Conservation (phyloP, 1,140 invertebrate species). For the Branchinecta lindahli region DNA sequence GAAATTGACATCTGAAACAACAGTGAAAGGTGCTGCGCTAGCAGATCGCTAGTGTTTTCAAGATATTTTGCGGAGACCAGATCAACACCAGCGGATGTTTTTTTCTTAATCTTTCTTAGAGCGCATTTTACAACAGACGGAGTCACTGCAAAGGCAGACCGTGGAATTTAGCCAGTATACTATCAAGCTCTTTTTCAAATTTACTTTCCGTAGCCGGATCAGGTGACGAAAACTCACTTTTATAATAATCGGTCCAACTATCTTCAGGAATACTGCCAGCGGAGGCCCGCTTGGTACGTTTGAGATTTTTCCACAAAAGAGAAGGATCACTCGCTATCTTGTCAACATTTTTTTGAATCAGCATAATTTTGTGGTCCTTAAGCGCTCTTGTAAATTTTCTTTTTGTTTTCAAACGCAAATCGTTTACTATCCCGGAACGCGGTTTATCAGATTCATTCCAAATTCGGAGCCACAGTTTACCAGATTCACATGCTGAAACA, state of each 20-base stretch:
- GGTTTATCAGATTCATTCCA: too few species aligned
- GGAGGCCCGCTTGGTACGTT: constrained; percentile 2
- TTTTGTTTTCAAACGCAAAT: too few species aligned
- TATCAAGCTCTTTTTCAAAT: constrained; percentile 9
- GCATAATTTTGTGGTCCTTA: constrained; percentile 8
- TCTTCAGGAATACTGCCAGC: not conserved
- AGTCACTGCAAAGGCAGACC: not conserved
- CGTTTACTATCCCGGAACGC: too few species aligned
- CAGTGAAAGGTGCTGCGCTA: constrained; percentile 4
- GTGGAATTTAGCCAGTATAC: constrained; percentile 1
- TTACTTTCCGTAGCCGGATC: not conserved
- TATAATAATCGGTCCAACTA: constrained; percentile 6
- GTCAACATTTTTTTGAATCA: not conserved
- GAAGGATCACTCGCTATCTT: constrained; percentile 5
- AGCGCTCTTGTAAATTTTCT: constrained; percentile 1
- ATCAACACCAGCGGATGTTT: too few species aligned
- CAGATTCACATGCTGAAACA: too few species aligned
- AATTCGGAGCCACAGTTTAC: too few species aligned
- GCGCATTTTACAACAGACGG: not conserved
- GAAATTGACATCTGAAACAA: constrained; percentile 9
- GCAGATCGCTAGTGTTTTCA: not conserved
- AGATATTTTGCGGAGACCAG: too few species aligned
- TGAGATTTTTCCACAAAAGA: constrained; percentile 9
- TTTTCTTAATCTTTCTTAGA: too few species aligned
- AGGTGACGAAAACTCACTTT: constrained; percentile 8